A percentile compares a stretch with the other conserved stretches of the same genome.
phyloP scores from a whole-genome alignment of 1,140 invertebrate species.

The Pseudomyrmex cubaensis region DNA sequence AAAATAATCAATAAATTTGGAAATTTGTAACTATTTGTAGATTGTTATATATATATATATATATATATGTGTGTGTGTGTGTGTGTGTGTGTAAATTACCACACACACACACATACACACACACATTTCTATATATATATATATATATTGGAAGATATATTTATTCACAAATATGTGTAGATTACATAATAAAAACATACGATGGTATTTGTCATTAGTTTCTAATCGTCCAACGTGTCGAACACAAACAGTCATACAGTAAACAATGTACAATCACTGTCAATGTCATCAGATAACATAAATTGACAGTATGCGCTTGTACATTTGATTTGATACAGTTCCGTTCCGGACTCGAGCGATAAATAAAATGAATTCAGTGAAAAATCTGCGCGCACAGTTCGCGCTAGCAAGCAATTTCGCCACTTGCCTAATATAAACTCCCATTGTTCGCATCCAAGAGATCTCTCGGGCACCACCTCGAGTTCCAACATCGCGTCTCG shows the following conservation, averaged over 20 bases:
- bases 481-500: slow-evolving; percentile 93
- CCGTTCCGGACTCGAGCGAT: not conserved
- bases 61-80: too few species aligned
- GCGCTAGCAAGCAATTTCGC: slow-evolving; percentile 72
- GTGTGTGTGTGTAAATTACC: too few species aligned
- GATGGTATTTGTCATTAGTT: too few species aligned
- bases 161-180: too few species aligned
- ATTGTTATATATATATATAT: too few species aligned
- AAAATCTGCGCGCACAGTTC: slow-evolving; percentile 46
- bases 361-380: not conserved
- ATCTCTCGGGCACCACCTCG: slow-evolving; percentile 97
- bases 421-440: slow-evolving; percentile 97
- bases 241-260: not conserved
- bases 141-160: too few species aligned
- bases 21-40: too few species aligned
- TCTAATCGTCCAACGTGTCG: too few species aligned
- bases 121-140: too few species aligned
- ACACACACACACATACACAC: too few species aligned
- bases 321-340: not conserved
- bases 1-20: not conserved
- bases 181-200: too few species aligned
- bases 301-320: not conserved
- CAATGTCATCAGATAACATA: not conserved
- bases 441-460: slow-evolving; percentile 98
- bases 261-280: not conserved